These are phyloP conservation scores for Helobdella robusta DNA, from an alignment of 2,888 invertebrate genomes.

Conservation along the genomic window DNA sequence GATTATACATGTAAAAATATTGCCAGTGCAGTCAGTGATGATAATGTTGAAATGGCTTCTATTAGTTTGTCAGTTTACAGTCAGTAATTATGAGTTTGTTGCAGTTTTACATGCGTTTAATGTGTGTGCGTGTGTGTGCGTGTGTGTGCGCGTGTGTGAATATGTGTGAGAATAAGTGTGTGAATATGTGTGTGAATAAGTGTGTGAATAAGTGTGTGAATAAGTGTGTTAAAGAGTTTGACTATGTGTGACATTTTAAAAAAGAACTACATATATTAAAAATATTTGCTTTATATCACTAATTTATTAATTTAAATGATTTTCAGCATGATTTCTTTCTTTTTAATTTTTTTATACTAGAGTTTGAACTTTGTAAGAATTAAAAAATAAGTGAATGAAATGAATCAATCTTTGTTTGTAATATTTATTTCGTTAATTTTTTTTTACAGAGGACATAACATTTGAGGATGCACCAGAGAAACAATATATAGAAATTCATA, in stretches of 20 bases:
- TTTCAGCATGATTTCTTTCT: not conserved
- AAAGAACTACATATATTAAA: not conserved
- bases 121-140: too few species aligned
- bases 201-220: too few species aligned
- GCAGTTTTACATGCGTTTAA: too few species aligned
- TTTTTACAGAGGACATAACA: conserved; percentile 35
- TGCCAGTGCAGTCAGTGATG: not conserved
- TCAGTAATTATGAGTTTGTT: too few species aligned
- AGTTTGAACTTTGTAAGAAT: not conserved
- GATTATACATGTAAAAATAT: conserved; percentile 33
- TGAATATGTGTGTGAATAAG: too few species aligned
- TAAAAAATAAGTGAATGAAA: not conserved
- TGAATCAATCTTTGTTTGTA: not conserved
- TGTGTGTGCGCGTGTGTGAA: too few species aligned
- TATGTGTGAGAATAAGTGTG: too few species aligned
- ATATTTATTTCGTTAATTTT: not conserved
- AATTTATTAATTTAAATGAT: too few species aligned
- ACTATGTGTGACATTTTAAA: too few species aligned
- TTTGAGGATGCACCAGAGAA: conserved; percentile 32
- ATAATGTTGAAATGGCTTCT: not conserved
- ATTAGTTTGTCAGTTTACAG: too few species aligned
- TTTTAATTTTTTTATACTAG: not conserved
- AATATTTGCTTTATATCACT: too few species aligned
- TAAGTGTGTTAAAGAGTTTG: too few species aligned
- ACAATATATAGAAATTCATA: conserved; percentile 34